These are phyloP conservation scores for Eptatretus burgeri DNA, from an alignment of 2,113 vertebrate species.

Conservation along the genomic window DNA sequence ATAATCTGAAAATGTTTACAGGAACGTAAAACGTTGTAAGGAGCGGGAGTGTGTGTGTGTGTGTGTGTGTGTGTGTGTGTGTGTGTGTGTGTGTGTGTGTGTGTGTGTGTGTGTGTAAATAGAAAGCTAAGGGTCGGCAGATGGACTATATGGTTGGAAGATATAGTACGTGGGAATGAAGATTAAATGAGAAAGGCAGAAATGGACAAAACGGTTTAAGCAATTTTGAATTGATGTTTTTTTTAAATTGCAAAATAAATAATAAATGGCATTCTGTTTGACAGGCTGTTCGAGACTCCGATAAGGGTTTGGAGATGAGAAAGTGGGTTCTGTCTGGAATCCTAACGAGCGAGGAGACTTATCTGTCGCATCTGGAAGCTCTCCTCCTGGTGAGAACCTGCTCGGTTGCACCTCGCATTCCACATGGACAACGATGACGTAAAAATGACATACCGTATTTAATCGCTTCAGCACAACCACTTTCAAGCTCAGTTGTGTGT, in stretches of 20 bases:
- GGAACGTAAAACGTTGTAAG: neutral
- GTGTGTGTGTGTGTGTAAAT: neutral
- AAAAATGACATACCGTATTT: too few species aligned
- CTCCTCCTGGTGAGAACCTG: conserved; percentile 41
- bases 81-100: neutral
- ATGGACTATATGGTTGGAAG: neutral
- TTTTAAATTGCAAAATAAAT: neutral
- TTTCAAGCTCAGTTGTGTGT: too few species aligned
- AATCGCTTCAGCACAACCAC: too few species aligned
- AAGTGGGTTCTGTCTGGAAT: conserved; percentile 79
- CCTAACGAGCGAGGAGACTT: conserved; percentile 86
- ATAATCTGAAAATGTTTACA: neutral
- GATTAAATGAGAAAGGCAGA: neutral
- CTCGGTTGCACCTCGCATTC: too few species aligned
- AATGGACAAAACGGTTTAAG: neutral
- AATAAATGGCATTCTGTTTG: neutral
- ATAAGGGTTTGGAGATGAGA: conserved; percentile 88
- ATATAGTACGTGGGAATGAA: neutral
- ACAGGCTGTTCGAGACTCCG: conserved; percentile 36
- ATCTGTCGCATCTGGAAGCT: conserved; percentile 88
- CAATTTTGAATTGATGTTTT: neutral
- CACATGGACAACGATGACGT: too few species aligned
- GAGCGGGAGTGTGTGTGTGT: neutral
- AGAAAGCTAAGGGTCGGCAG: neutral
- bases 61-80: neutral